Evolutionary conservation across 2,888 invertebrate species (phyloP), one percentile per base, ranked within the genome.

Genomic region (Argyresthia albistria): DNA sequence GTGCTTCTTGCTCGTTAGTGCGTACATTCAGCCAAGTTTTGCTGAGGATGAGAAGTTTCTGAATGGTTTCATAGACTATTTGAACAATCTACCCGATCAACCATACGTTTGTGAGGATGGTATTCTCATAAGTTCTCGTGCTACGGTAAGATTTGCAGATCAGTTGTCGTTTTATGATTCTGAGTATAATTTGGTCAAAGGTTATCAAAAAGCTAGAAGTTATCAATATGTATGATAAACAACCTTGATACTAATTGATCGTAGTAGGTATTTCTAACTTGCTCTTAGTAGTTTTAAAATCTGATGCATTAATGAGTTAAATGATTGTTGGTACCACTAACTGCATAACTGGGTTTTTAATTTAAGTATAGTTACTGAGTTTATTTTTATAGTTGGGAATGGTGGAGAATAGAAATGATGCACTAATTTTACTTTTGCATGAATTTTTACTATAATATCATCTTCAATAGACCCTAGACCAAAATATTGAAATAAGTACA

Each of bases 71-170:
- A 61, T 89, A 56, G 64, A 82, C 39, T 78, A 81, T 67, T 74
- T 88, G 59, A 89, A 89, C 67, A 76, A 76, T 59, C 70, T 83
- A 57, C 82, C 87, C 47, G 72, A 82, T 59, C 81, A 80, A 55
- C 58, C 68, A 46, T 86, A 81, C 64, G 68, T 67, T 43, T 88
- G 87, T 60, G 80, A 84, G 58, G 87, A 84, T 57, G 83, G 80
- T 56, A 68, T 70, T 54, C 62, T 89, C 46, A 57, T 80, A 62
- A 78, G 68, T 71, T 76, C 81, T 65, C 78, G 80, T 56, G 74
- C 80, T 67, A 73, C 73, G 61, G 90, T 90, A 70, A 80, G 83
- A 43, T 43, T 45, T 47, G 9, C 37, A n/a, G 50, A 54, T 54
- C 49, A 35, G 14, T 49, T 39, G 50, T 25, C 35, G 9, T 35